Base-by-base conservation (phyloP, 2,888 invertebrate species). In the Odontothrips loti region DNA sequence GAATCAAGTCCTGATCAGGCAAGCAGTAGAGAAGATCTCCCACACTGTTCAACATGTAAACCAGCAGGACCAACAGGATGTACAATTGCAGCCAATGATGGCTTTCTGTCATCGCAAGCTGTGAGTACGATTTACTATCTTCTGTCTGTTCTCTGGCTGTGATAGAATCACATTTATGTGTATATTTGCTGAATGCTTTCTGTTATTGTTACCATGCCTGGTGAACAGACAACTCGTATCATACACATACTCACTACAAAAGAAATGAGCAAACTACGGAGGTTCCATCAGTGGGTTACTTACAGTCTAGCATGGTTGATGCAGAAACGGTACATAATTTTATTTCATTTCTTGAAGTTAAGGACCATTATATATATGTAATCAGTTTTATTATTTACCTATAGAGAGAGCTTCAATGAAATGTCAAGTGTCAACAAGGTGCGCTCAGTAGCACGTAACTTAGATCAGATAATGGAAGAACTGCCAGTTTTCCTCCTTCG, bases 401-500 rank as follows among this genome's bases (percentile, higher is more conserved):
- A 34, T 82, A 92, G 92, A 84, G 90, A 90, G 82, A 89, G 89
- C 83, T 92, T 91, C 86, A 90, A 89, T 84, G 90, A 90, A 84
- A 91, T 92, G 91, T 89, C 90, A 48, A 88, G 88, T 80, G 87
- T 89, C 2, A 90, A 91, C 84, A 91, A 91, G 86, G 88, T 90
- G 80, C 88, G 91, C 80, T 91, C 91, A 20, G 90, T 92, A 68
- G 89, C 90, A 75, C 88, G 90, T 84, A 91, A 91, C 85, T 86
- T 92, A 81, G 91, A 92, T 83, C 91, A 91, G 84, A 86, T 92
- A 12, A 89, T 91, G 81, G 90, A 91, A 85, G 92, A 92, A 86
- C 88, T 92, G 82, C 92, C 92, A 4, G 88, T 91, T 29, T 91
- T 91, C 86, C 87, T 92, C 83, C 86, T 90, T 80, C 88, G 91